Conservation (phyloP, 2,113 vertebrate genomes). For the Salvelinus namaycush region DNA sequence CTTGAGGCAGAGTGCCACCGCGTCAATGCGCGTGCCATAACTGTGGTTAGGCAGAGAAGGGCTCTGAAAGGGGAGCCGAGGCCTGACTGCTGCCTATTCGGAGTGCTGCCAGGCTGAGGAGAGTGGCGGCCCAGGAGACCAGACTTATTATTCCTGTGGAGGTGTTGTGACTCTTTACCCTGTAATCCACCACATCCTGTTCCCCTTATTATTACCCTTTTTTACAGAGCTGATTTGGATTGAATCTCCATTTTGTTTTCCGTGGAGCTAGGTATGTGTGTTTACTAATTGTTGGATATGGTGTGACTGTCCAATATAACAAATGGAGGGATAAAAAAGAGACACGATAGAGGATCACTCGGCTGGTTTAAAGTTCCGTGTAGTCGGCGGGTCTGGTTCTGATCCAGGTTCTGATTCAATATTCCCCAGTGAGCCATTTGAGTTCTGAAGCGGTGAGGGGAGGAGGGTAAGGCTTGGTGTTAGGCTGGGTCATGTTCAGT, state of each 20-base stretch:
- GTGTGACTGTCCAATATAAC: not conserved
- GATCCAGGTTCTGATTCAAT: not conserved
- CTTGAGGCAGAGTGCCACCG: not conserved
- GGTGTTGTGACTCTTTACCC: constrained; percentile 13
- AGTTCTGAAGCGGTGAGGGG: not conserved
- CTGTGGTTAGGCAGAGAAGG: constrained; percentile 33
- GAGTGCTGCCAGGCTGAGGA: constrained; percentile 10
- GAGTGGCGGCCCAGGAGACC: not conserved
- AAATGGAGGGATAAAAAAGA: not conserved
- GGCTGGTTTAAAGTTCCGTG: not conserved
- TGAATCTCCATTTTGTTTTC: constrained; percentile 11
- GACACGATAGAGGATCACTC: not conserved
- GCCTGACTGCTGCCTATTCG: constrained; percentile 14
- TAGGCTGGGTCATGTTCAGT: no score
- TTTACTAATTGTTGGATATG: constrained; percentile 7
- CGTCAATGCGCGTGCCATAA: constrained; percentile 19
- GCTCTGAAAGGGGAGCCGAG: constrained; percentile 17
- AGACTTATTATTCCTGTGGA: constrained; percentile 3
- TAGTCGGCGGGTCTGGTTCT: not conserved
- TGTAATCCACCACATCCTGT: constrained; percentile 30
- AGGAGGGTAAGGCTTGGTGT: not conserved
- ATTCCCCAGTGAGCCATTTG: not conserved
- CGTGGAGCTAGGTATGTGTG: constrained; percentile 2
- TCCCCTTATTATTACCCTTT: constrained; percentile 16
- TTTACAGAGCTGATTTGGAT: constrained; percentile 3